Base-by-base conservation (phyloP, 2,797 vertebrate species). In the Steatocranus sp. region DNA sequence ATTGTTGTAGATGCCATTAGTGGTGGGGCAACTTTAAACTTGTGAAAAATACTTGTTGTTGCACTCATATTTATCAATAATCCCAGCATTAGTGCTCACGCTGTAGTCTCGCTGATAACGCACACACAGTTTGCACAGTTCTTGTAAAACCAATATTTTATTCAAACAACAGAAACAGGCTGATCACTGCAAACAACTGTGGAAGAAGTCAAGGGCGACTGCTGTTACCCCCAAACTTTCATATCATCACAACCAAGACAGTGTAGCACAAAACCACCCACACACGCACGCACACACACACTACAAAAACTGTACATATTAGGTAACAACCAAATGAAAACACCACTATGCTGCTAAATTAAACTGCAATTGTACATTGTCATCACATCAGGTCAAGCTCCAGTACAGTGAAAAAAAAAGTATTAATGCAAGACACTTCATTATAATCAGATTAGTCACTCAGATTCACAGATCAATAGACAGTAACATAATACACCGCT, bases 81-180 rank as follows among this genome's bases (percentile, higher is more conserved):
- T 38, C 82, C 74, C 38, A 41, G 82, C 83, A 86, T 88, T 66
- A n/a, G 15, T 56, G 82, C 84, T 87, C 77, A 83, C 36, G 54
- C 89, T 87, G 85, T 27, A 84, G 83, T 85, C 80, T 77, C 74
- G 74, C 46, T 56, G 88, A 91, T 80, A 73, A 90, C 91, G 90
- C 80, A 89, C 80, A 90, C 85, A 84, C 68, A 63, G 82, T 88
- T 34, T 1, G 30, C 54, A 41, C 43, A 48, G 46, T 75, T 90
- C 76, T 87, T 86, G 89, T 90, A 88, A 97, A 98, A 97, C 97
- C 86, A 91, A 94, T 93, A 94, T 98, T 98, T 98, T 97, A 98
- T 98, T 98, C 94, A 96, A 97, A 97, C 96, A 96, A 97, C 96
- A 97, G 95, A 97, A 97, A 97, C 95, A 96, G 96, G 95, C 95